These are phyloP conservation scores for Phycodurus eques DNA, from an alignment of 2,113 vertebrate species.

Conservation along the genomic window DNA sequence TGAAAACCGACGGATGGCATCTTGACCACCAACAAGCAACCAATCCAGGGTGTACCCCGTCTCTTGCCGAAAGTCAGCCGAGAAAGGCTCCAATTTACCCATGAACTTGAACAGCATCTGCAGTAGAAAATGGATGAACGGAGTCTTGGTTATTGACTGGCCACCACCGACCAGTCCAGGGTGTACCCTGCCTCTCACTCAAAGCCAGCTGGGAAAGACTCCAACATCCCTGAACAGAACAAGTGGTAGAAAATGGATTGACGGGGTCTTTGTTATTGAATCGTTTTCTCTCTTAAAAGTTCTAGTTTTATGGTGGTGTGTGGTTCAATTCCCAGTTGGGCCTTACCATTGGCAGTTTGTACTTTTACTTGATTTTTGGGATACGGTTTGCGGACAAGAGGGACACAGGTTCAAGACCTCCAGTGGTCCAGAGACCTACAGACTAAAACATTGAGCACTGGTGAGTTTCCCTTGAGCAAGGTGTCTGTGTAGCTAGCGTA, in stretches of 20 bases:
- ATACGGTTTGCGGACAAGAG: background rate
- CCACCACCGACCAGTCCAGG: background rate
- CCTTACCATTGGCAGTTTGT: conserved; percentile 5
- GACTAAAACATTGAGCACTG: background rate
- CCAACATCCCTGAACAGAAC: background rate
- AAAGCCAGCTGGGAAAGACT: background rate
- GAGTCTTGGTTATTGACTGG: background rate
- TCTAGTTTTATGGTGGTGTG: background rate
- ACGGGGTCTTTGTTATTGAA: background rate
- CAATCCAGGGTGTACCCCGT: background rate
- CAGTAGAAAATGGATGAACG: background rate
- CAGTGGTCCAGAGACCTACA: background rate
- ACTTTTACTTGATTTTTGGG: background rate
- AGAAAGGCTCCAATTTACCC: background rate
- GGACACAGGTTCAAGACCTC: background rate
- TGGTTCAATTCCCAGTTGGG: background rate
- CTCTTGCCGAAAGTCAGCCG: background rate
- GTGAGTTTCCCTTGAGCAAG: background rate
- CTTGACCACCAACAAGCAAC: background rate
- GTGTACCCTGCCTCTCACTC: background rate
- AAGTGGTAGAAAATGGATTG: background rate
- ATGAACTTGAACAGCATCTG: background rate
- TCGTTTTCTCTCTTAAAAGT: background rate
- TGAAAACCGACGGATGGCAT: background rate
- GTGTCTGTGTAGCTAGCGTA: background rate